Conservation (phyloP, 2,888 invertebrate species). For the Malthinus flaveolus region DNA sequence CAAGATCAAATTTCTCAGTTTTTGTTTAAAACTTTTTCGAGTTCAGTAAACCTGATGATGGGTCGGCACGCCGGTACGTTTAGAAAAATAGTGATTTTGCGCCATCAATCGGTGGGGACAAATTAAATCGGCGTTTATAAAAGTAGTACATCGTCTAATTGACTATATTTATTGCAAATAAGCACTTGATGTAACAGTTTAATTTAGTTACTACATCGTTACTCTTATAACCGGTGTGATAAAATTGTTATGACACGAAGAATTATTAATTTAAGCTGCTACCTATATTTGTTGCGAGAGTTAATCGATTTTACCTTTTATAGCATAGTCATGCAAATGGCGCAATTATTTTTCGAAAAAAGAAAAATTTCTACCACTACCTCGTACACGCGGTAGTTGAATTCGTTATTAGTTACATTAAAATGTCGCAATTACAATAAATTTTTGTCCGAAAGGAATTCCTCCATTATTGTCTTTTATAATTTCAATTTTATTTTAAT, state of each 20-base stretch:
- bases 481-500: constrained; percentile 12
- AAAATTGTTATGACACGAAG: constrained; percentile 4
- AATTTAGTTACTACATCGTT: constrained; percentile 2
- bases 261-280: constrained; percentile 1
- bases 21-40: too few relatives aligned
- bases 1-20: too few relatives aligned
- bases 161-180: constrained; percentile 3
- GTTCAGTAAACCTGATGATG: too few relatives aligned
- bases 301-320: not conserved
- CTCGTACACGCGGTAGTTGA: too few relatives aligned
- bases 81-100: too few relatives aligned
- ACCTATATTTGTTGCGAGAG: not conserved
- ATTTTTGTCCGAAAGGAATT: constrained; percentile 4
- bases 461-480: constrained; percentile 15
- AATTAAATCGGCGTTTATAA: too few relatives aligned
- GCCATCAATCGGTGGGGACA: too few relatives aligned
- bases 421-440: constrained; percentile 8
- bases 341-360: not conserved
- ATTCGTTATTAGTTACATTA: constrained; percentile 8
- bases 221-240: constrained; percentile 3
- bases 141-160: too few relatives aligned
- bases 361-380: too few relatives aligned
- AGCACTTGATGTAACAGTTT: constrained; percentile 5
- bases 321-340: not conserved
- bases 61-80: too few relatives aligned